Percentiles rank a stretch among this genome's conserved stretches.
phyloP scores from a whole-genome alignment of 2,797 vertebrate genomes.

The Gallinago stenura region DNA sequence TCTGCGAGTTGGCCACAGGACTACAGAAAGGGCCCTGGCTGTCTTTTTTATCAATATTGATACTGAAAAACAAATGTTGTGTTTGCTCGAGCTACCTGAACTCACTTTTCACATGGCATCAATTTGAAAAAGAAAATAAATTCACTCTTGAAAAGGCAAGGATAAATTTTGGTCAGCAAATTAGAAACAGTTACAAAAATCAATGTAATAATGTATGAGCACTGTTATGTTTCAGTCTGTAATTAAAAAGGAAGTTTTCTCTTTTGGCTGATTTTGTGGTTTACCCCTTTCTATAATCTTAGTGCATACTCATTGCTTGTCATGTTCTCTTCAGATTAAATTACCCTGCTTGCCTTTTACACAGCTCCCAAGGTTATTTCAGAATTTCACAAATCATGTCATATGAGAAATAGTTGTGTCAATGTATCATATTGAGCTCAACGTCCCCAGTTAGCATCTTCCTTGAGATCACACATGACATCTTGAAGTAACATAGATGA shows the following conservation, averaged over 20 bases:
- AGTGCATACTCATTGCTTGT: neutral
- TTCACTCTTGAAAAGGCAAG: neutral
- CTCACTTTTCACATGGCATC: neutral
- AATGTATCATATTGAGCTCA: neutral
- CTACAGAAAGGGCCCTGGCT: neutral
- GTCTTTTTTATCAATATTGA: neutral
- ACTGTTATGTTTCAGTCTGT: neutral
- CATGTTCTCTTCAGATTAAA: neutral
- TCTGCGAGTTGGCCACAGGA: neutral
- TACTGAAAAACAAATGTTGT: neutral
- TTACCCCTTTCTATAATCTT: neutral
- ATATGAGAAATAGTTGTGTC: neutral
- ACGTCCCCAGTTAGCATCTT: neutral
- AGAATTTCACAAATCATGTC: neutral
- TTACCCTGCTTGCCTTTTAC: neutral
- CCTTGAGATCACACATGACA: neutral
- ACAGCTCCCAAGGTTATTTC: neutral
- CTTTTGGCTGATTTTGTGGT: neutral
- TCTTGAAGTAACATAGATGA: neutral
- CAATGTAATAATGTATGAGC: neutral
- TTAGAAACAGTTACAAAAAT: neutral
- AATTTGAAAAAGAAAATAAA: neutral
- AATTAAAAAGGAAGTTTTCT: slow-evolving; percentile 22
- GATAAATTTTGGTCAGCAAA: neutral
- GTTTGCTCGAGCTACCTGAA: neutral